Base-by-base conservation (phyloP, 2,113 vertebrate genomes). In the Clarias gariepinus region DNA sequence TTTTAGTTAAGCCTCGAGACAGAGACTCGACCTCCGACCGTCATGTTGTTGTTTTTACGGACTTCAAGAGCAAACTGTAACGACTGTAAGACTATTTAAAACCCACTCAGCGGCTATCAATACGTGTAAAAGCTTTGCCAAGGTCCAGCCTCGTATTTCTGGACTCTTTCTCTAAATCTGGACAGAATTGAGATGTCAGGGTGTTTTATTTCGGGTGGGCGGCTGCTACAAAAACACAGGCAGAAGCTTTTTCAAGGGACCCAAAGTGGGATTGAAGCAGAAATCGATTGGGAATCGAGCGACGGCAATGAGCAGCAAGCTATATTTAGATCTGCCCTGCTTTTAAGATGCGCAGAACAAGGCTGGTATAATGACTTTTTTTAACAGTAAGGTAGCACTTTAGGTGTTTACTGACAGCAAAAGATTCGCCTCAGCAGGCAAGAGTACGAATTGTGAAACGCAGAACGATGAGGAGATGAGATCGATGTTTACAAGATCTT, bases 31-130 rank as follows among this genome's bases (percentile, higher is more conserved):
- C 41, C 53, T 47, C 47, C 47, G 69, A 36, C 19, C 3, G 6
- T 7, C 21, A 52, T 21, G 1, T 18, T 30, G 69, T 85, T 86
- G 89, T 82, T 91, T 88, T 58, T 87, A 64, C 91, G 89, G 84
- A 88, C 30, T 88, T 88, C 76, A 68, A 85, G 41, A 57, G 87
- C 88, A 90, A 91, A 94, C 93, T 93, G 7, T 93, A 87, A 74
- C 57, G 41, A 77, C 53, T 85, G 66, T 89, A 90, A 92, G 92
- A 93, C 87, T 91, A 89, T 88, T 92, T 89, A 80, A 83, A 81
- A 88, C 41, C 85, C 89, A 89, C 93, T 95, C 92, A 82, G 91
- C 91, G 86, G 83, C 83, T 82, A 91, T 94, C 92, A 81, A 90
- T 94, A 79, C 16, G 64, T 33, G n/a, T 81, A 18, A 21, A 81